Percentiles rank a stretch among this genome's conserved stretches.
phyloP scores from a whole-genome alignment of 2,113 vertebrate genomes.

The Sprattus sprattus region DNA sequence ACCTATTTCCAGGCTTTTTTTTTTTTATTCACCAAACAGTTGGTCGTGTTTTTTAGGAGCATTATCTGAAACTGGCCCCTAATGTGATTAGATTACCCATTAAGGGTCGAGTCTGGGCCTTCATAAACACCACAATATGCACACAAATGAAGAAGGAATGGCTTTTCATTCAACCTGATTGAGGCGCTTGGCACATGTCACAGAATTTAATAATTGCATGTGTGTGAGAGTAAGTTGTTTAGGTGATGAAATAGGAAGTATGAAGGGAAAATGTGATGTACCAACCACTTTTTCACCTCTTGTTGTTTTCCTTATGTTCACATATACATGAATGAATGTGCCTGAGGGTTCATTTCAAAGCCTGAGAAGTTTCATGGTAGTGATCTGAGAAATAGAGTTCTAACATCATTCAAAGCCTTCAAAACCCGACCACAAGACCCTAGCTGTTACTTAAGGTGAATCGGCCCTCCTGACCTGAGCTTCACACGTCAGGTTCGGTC shows the following conservation, averaged over 20 bases:
- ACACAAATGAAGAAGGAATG: neutral
- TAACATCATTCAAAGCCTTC: neutral
- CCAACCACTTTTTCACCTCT: neutral
- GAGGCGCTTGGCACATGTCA: neutral
- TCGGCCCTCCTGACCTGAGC: neutral
- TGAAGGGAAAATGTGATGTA: neutral
- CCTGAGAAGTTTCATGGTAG: neutral
- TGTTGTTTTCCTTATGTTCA: neutral
- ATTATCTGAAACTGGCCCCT: neutral
- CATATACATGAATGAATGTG: neutral
- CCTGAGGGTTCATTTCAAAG: neutral
- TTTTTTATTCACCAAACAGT: neutral
- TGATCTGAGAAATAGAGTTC: neutral
- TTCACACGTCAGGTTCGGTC: conserved; percentile 24
- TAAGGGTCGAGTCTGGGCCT: neutral
- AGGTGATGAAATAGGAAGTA: neutral
- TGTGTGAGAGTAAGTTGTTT: neutral
- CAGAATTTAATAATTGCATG: neutral
- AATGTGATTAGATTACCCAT: neutral
- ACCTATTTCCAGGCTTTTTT: neutral
- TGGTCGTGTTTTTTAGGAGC: neutral
- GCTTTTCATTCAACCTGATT: conserved; percentile 14
- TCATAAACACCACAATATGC: neutral
- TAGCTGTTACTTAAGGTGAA: neutral
- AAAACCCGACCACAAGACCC: neutral